Conservation (phyloP, 2,113 vertebrate genomes). For the Mystacornis crossleyi region DNA sequence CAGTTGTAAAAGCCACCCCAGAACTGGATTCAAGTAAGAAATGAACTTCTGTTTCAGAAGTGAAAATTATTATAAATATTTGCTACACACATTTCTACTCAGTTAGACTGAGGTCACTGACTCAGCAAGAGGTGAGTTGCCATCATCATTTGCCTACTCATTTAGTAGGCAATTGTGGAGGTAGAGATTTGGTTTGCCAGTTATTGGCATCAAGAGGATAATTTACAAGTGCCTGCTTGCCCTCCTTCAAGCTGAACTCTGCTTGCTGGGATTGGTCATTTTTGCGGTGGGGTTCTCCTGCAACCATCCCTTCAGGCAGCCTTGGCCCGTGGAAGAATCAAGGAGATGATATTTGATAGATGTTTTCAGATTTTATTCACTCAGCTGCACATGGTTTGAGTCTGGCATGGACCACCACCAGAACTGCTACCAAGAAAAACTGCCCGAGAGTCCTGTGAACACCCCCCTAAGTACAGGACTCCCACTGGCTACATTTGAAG, state of each 20-base stretch:
- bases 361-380: too few relatives aligned
- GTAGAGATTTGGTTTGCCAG: neutral
- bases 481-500: too few relatives aligned
- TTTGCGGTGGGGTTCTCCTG: too few relatives aligned
- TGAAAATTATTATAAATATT: neutral
- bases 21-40: neutral
- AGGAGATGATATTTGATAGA: too few relatives aligned
- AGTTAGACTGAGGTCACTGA: neutral
- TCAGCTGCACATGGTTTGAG: too few relatives aligned
- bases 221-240: neutral
- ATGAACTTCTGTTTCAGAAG: neutral
- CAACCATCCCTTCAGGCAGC: too few relatives aligned
- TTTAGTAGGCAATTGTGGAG: neutral
- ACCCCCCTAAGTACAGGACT: too few relatives aligned
- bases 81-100: neutral
- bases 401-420: too few relatives aligned
- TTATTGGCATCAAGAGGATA: neutral
- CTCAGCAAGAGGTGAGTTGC: neutral
- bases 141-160: neutral
- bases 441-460: too few relatives aligned
- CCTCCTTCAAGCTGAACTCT: neutral
- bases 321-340: too few relatives aligned
- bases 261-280: neutral
- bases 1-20: neutral
- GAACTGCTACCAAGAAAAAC: too few relatives aligned